phyloP scores from a whole-genome alignment of 1,140 invertebrate genomes.

The Scaptodrosophila lebanonensis region DNA sequence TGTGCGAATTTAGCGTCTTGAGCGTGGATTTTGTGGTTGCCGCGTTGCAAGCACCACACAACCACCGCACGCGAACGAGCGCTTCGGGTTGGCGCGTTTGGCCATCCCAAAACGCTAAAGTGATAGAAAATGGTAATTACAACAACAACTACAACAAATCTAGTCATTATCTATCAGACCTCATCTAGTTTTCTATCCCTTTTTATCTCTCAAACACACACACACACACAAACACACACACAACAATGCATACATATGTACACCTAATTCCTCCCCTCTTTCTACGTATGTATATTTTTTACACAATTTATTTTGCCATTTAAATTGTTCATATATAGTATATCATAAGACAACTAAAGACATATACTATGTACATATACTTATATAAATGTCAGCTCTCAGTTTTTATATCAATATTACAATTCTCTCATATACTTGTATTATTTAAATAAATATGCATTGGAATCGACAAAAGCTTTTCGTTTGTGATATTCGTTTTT shows the following conservation, averaged over 20 bases:
- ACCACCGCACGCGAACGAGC: constrained; percentile 33
- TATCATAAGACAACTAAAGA: too few relatives aligned
- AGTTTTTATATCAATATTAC: too few relatives aligned
- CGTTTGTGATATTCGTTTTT: constrained; percentile 13
- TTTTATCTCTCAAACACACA: constrained; percentile 11
- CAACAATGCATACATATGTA: constrained; percentile 8
- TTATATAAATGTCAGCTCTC: too few relatives aligned
- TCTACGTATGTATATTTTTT: too few relatives aligned
- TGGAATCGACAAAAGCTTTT: too few relatives aligned
- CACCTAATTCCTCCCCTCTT: too few relatives aligned
- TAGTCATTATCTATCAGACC: constrained; percentile 39
- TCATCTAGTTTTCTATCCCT: too few relatives aligned
- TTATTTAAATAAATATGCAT: too few relatives aligned
- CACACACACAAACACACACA: constrained; percentile 4
- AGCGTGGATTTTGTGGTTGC: constrained; percentile 46
- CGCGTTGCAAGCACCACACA: constrained; percentile 47
- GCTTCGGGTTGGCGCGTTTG: not conserved
- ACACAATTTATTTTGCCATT: too few relatives aligned
- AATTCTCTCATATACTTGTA: too few relatives aligned
- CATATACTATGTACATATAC: too few relatives aligned
- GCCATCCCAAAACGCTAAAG: constrained; percentile 36
- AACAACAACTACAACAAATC: constrained; percentile 57
- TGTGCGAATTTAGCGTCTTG: constrained; percentile 27
- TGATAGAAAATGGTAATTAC: constrained; percentile 77
- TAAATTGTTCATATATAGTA: too few relatives aligned